Evolutionary conservation across 2,113 vertebrate genomes (phyloP), one percentile per base, ranked within the genome.

Genomic region (Rhinolophus ferrumequinum): DNA sequence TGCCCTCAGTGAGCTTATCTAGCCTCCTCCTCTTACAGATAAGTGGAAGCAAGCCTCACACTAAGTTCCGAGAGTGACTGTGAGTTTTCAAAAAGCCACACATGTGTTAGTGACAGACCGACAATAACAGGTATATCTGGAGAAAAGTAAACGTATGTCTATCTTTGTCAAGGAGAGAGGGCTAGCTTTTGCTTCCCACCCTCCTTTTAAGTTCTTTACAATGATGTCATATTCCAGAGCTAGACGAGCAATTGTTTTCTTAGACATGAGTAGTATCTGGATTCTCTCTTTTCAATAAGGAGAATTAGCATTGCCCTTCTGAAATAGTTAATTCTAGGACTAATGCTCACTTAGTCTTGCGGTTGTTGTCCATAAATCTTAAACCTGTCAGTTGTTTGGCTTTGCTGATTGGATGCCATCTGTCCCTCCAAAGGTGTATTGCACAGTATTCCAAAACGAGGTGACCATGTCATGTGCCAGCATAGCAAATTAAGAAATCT

Each of bases 351-450:
- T 64, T 80, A 88, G 62, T 96, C 94, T 95, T 92, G 1, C 1
- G 54, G 77, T 52, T 88, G 86, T 69, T 70, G 30, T 93, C 50
- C 19, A 22, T 54, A 80, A 70, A 94, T 87, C 64, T 85, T 93
- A 75, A 75, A 67, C 10, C 6, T 72, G n/a, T 93, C 66, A 96
- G 94, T 96, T 81, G 67, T 15, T 70, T 41, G 35, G 30, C 38
- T 93, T 82, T 92, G 84, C 70, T 92, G 72, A 52, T 76, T 28
- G 19, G 64, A 87, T 52, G 14, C 95, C 96, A 95, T 88, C 86
- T 93, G 56, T 47, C 86, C 62, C 72, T 79, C 41, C 41, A 75
- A 56, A 94, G 67, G 56, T 83, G 3, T 44, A 3, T 21, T 38
- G 6, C 64, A 75, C 33, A 30, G 3, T 58, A 44, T 67, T 84